Evolutionary conservation across 1,140 invertebrate species (phyloP).

Genomic region (Sycophila sp.): DNA sequence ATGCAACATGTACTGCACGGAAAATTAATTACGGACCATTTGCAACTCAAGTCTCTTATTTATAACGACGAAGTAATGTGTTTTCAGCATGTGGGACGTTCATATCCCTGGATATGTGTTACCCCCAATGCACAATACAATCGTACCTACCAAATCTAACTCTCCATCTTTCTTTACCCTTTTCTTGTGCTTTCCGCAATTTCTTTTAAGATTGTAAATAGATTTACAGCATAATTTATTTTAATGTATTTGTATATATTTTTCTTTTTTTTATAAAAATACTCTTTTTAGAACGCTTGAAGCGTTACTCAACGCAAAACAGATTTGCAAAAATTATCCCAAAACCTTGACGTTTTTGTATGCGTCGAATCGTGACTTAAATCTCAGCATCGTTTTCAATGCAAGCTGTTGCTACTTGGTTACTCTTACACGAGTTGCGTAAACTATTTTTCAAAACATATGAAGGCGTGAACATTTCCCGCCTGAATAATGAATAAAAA

Average conservation of each 20-base stretch:
- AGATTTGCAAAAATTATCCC: not conserved
- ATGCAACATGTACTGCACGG: not conserved
- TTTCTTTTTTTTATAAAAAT: too few relatives aligned
- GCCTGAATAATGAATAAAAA: too few relatives aligned
- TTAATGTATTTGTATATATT: not conserved
- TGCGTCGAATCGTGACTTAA: too few relatives aligned
- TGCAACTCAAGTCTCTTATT: conserved; percentile 1
- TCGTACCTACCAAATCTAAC: not conserved
- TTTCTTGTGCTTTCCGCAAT: not conserved
- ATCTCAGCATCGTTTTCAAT: too few relatives aligned
- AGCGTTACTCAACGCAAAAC: not conserved
- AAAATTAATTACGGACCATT: conserved; percentile 19
- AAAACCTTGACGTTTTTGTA: too few relatives aligned
- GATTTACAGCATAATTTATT: not conserved
- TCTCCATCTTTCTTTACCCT: not conserved
- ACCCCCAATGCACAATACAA: conserved; percentile 11
- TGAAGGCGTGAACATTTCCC: too few relatives aligned
- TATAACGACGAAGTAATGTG: not conserved
- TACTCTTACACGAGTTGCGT: too few relatives aligned
- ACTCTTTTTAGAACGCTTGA: not conserved
- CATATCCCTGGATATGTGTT: not conserved
- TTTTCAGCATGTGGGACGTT: conserved; percentile 3
- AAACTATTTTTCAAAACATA: too few relatives aligned
- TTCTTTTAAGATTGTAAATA: not conserved
- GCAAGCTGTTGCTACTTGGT: too few relatives aligned